Conservation (phyloP, 92 coral and sea anemone species). For the Actinernus sp. region DNA sequence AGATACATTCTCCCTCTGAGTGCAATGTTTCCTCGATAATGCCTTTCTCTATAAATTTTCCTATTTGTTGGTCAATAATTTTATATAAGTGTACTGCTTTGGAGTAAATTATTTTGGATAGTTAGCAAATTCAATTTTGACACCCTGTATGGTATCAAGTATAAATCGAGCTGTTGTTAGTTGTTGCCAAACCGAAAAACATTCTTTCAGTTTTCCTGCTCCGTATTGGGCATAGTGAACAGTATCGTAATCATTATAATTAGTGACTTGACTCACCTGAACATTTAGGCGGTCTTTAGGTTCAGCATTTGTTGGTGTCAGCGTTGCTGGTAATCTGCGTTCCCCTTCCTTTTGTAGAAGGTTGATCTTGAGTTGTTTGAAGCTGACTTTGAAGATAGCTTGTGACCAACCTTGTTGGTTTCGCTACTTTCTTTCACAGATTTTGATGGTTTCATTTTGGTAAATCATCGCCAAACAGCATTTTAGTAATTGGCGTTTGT, state of each 20-base stretch:
- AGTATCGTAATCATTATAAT: no score
- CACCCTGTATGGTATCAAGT: constrained; percentile 21
- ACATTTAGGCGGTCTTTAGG: constrained; percentile 3
- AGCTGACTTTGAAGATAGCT: constrained; percentile 10
- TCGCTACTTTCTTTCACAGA: constrained; percentile 31
- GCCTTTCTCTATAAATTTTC: constrained; percentile 4
- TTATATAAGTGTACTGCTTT: constrained; percentile 15
- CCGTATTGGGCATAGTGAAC: background rate
- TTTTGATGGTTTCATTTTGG: no score
- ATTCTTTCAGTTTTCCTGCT: constrained; percentile 51
- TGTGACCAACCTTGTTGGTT: constrained; percentile 45
- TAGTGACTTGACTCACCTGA: constrained; percentile 32
- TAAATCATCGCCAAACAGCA: constrained; percentile 38
- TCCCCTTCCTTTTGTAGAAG: constrained; percentile 1
- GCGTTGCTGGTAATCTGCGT: no score
- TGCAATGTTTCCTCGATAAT: background rate
- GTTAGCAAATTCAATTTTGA: constrained; percentile 32
- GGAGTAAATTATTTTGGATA: constrained; percentile 32
- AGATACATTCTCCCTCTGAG: background rate
- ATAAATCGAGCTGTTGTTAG: constrained; percentile 41
- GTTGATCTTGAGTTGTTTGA: constrained; percentile 5
- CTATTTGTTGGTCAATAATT: constrained; percentile 18
- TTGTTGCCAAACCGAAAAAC: constrained; percentile 20
- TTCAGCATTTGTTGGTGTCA: no score
- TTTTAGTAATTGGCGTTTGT: constrained; percentile 39